phyloP scores from a whole-genome alignment of 2,113 vertebrate species.

The Condylura cristata region DNA sequence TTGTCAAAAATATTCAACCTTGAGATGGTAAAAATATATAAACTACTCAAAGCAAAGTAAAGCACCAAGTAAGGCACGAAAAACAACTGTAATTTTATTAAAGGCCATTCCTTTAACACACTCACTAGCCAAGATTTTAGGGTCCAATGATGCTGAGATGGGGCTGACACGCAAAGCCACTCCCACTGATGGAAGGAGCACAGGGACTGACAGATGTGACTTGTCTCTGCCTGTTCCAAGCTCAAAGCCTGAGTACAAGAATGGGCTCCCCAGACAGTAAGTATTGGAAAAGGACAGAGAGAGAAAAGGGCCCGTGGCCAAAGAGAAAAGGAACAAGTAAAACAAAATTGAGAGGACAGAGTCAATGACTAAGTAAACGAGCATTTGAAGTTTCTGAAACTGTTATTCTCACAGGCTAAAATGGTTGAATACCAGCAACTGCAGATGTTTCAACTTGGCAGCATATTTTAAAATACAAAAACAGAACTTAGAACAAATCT shows the following conservation, averaged over 20 bases:
- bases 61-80: background rate
- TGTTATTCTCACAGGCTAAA: background rate
- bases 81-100: background rate
- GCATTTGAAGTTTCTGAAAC: background rate
- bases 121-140: background rate
- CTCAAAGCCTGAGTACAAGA: background rate
- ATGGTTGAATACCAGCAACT: background rate
- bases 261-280: background rate
- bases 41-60: constrained; percentile 21
- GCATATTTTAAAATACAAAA: constrained; percentile 48
- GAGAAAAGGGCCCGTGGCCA: background rate
- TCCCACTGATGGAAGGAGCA: background rate
- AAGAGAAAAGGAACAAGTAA: background rate
- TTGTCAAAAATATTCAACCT: constrained; percentile 50
- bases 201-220: background rate
- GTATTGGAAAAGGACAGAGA: background rate
- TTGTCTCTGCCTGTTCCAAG: background rate
- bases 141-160: background rate
- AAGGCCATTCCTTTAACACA: background rate
- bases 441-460: background rate
- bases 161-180: background rate
- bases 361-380: background rate
- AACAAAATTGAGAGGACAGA: constrained; percentile 26
- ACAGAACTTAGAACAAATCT: background rate
- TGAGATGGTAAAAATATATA: constrained; percentile 16